phyloP scores from a whole-genome alignment of 2,113 vertebrate genomes.

The Psammodynastes pulverulentus region DNA sequence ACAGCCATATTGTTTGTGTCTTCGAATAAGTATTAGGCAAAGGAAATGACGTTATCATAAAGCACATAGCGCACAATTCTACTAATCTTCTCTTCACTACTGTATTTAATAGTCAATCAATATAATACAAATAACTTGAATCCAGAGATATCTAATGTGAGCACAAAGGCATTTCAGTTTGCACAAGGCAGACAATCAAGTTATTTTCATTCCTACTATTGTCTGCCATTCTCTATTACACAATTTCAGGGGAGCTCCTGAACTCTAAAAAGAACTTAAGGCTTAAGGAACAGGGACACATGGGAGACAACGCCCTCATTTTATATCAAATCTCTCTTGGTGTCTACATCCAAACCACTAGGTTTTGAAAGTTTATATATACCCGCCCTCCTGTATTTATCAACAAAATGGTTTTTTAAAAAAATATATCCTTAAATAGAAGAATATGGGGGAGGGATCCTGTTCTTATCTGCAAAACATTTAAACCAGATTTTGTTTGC shows the following conservation, averaged over 20 bases:
- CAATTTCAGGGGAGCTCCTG: not conserved
- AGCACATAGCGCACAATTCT: not conserved
- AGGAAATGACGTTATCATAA: not conserved
- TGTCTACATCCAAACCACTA: not conserved
- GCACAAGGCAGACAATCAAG: not conserved
- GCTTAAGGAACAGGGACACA: not conserved
- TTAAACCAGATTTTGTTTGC: not conserved
- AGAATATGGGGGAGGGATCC: not conserved
- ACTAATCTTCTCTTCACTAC: not conserved
- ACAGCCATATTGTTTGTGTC: not conserved
- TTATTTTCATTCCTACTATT: not conserved
- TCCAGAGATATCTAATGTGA: not conserved
- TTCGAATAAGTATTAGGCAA: not conserved
- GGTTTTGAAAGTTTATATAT: not conserved
- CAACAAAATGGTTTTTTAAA: not conserved
- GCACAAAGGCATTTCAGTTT: not conserved
- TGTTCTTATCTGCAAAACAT: not conserved
- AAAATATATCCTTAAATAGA: not conserved
- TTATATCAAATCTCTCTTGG: not conserved
- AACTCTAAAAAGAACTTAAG: not conserved
- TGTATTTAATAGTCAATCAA: not conserved
- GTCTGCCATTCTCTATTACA: not conserved
- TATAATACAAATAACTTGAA: not conserved
- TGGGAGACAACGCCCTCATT: not conserved
- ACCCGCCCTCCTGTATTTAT: not conserved